phyloP scores from a whole-genome alignment of 1,140 invertebrate genomes.

The Tetramorium parvispinum region DNA sequence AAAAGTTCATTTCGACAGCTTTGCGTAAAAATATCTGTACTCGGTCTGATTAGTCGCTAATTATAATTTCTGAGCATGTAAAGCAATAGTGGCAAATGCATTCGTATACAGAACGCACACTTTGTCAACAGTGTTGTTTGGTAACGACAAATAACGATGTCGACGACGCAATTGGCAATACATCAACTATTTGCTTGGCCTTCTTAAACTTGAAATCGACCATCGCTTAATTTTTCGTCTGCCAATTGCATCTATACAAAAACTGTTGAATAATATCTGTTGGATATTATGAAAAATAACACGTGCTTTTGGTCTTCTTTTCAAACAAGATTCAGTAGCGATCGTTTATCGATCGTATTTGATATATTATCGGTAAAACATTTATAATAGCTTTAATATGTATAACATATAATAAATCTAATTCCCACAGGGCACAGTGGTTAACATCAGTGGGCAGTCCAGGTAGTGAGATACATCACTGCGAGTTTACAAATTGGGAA shows the following conservation, averaged over 20 bases:
- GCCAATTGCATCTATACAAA: not conserved
- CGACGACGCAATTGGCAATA: conserved; percentile 55
- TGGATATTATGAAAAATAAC: not conserved
- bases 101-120: conserved; percentile 40
- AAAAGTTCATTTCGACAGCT: conserved; percentile 63
- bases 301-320: not conserved
- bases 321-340: not conserved
- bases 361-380: not conserved
- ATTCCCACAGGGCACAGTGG: conserved; percentile 91
- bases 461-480: conserved; percentile 92
- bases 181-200: conserved; percentile 39
- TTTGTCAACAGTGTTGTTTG: conserved; percentile 31
- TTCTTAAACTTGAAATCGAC: conserved; percentile 45
- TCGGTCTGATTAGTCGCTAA: conserved; percentile 78
- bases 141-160: conserved; percentile 57
- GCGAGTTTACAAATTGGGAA: conserved; percentile 93
- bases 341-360: not conserved
- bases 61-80: conserved; percentile 72
- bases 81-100: conserved; percentile 24
- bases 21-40: conserved; percentile 67
- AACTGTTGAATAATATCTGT: not conserved
- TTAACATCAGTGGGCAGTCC: conserved; percentile 93
- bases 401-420: conserved; percentile 54
- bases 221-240: not conserved
- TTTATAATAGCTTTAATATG: not conserved